Evolutionary conservation across 1,140 invertebrate species (phyloP).

Genomic region (Acromyrmex charruanus): DNA sequence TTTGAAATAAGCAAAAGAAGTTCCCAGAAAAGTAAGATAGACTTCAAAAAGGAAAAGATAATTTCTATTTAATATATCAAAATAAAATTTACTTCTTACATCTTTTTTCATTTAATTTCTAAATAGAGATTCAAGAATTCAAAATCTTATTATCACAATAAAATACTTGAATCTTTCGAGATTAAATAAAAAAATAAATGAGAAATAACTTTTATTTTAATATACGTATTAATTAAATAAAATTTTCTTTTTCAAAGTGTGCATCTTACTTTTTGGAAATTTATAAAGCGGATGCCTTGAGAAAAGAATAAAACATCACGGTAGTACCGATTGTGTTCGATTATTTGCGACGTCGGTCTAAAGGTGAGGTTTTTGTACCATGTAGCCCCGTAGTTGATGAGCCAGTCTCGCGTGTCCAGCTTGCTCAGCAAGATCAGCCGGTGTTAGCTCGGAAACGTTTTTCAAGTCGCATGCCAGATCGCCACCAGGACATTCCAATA

Average conservation of each 20-base stretch:
- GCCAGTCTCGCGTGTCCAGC: constrained; percentile 91
- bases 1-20: neutral
- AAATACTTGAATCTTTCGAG: neutral
- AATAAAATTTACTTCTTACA: constrained; percentile 10
- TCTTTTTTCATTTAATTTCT: neutral
- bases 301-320: constrained; percentile 65
- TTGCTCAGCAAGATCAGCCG: constrained; percentile 92
- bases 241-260: neutral
- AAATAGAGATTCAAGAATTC: neutral
- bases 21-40: neutral
- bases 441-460: constrained; percentile 92
- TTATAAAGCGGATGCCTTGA: constrained; percentile 5
- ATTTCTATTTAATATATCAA: neutral
- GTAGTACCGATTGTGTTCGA: constrained; percentile 65
- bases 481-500: constrained; percentile 94
- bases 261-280: neutral
- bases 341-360: constrained; percentile 68
- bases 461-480: constrained; percentile 92
- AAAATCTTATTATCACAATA: neutral
- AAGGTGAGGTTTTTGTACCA: constrained; percentile 86
- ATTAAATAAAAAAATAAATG: neutral
- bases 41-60: neutral
- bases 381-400: constrained; percentile 91
- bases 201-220: neutral
- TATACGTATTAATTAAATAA: constrained; percentile 19